Base-by-base conservation (phyloP, 2,888 invertebrate species). In the Morpho achilles region DNA sequence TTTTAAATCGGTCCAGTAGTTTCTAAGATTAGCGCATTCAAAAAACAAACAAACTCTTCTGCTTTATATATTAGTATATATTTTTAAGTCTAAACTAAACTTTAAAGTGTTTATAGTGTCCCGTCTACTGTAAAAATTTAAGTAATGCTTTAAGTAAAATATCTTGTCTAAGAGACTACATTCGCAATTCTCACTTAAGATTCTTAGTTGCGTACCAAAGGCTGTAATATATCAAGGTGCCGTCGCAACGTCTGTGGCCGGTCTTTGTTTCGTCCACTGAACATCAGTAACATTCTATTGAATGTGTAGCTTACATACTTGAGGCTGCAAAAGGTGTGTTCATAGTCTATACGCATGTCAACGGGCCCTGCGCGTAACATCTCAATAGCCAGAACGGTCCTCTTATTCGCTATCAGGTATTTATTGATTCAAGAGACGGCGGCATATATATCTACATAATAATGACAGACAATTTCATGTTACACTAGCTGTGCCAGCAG, bases 221-320 rank as follows among this genome's bases (percentile, higher is more conserved):
- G 57, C 64, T 63, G 68, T 64, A 68, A 71, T 71, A 69, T 67
- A 67, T 69, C 69, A 68, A 66, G 65, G 61, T 62, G 65, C 69
- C 68, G 66, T 67, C 67, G 57, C 68, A 59, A 68, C 65, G 69
- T 72, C 69, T 69, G 67, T 68, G 70, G 68, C 60, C 69, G 55
- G 60, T 66, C 70, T 70, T 72, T 70, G 70, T 68, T 69, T 67
- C 64, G 61, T 64, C 61, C 67, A 64, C 67, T 65, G 73, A 76
- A 80, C 81, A 82, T 79, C 74, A 72, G 69, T 71, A 73, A 77
- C 80, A 78, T 80, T 78, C 80, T 77, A 83, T 84, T 81, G 77
- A 82, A 80, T 73, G 72, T 74, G 71, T 73, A 65, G 69, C 69
- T 65, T 64, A 69, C 69, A 68, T 72, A 71, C 68, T 66, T 66